Evolutionary conservation across 2,797 vertebrate genomes (phyloP).

Genomic region (Schizopygopsis pylzovi): DNA sequence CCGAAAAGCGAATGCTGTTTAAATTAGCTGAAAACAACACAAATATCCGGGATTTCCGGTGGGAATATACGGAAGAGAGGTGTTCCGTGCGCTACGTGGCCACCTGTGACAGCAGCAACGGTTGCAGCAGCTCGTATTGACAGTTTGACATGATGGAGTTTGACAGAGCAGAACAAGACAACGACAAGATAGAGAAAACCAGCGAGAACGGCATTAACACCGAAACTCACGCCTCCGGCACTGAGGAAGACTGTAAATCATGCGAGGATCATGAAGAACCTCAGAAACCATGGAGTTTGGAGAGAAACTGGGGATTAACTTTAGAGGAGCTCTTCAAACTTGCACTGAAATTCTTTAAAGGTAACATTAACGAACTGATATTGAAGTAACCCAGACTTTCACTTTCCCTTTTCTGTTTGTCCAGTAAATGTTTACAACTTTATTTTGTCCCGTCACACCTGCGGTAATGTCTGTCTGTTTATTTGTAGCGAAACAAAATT

Average conservation of each 20-base stretch:
- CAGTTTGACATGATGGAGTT: slow-evolving; percentile 43
- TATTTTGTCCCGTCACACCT: background rate
- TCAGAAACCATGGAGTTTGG: slow-evolving; percentile 70
- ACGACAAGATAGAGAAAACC: background rate
- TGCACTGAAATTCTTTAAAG: slow-evolving; percentile 95
- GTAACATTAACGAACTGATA: slow-evolving; percentile 66
- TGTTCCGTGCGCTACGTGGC: slow-evolving; percentile 53
- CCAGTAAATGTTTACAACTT: background rate
- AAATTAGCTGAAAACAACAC: background rate
- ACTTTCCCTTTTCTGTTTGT: background rate
- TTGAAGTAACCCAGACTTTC: background rate
- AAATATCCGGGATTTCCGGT: slow-evolving; percentile 57
- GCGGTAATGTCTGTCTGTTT: background rate
- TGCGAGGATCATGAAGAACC: slow-evolving; percentile 58
- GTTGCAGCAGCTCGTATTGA: background rate
- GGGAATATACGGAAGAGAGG: slow-evolving; percentile 49
- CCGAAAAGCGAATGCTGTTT: background rate
- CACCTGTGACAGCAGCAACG: slow-evolving; percentile 43
- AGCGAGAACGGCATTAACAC: background rate
- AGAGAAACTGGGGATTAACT: slow-evolving; percentile 91
- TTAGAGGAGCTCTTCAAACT: slow-evolving; percentile 89
- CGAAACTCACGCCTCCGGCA: background rate
- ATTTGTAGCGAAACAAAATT: background rate
- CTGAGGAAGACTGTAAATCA: background rate
- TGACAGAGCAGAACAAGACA: slow-evolving; percentile 1